Percentiles rank a stretch among this genome's conserved stretches.
Evolutionary conservation across 2,797 vertebrate species (phyloP).

Genomic region (Podarcis lilfordi): DNA sequence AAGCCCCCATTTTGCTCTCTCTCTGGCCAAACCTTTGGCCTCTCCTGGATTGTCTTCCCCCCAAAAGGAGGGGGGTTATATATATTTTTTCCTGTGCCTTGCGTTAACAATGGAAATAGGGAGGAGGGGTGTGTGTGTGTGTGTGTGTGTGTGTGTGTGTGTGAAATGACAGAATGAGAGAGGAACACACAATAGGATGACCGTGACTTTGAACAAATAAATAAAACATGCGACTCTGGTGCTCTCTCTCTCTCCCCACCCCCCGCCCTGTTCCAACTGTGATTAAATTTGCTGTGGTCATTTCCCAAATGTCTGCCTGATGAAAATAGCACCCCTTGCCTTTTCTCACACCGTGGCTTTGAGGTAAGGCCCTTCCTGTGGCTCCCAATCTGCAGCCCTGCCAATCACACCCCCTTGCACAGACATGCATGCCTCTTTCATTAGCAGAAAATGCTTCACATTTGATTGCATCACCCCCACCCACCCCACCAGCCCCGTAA

Average conservation of each 20-base stretch:
- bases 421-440: conserved; percentile 68
- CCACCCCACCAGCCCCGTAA: conserved; percentile 36
- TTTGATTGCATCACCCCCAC: conserved; percentile 44
- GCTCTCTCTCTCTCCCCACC: conserved; percentile 50
- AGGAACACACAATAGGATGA: conserved; percentile 78
- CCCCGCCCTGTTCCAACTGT: conserved; percentile 69
- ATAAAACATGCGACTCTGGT: conserved; percentile 81
- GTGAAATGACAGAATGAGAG: conserved; percentile 69
- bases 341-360: conserved; percentile 60
- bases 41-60: conserved; percentile 43
- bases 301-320: conserved; percentile 78
- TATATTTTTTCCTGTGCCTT: conserved; percentile 51
- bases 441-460: conserved; percentile 60
- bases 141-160: conserved; percentile 53
- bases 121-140: conserved; percentile 47
- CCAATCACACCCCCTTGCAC: conserved; percentile 67
- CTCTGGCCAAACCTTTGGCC: conserved; percentile 41
- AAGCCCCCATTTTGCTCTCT: conserved; percentile 32
- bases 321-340: conserved; percentile 59
- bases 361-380: conserved; percentile 73
- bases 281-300: conserved; percentile 82
- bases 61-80: conserved; percentile 43
- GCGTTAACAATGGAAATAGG: conserved; percentile 73
- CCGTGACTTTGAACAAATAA: conserved; percentile 82
- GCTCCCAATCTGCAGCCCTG: conserved; percentile 70